Conservation (phyloP, 2,113 vertebrate species). For the Oryzias curvinotus region DNA sequence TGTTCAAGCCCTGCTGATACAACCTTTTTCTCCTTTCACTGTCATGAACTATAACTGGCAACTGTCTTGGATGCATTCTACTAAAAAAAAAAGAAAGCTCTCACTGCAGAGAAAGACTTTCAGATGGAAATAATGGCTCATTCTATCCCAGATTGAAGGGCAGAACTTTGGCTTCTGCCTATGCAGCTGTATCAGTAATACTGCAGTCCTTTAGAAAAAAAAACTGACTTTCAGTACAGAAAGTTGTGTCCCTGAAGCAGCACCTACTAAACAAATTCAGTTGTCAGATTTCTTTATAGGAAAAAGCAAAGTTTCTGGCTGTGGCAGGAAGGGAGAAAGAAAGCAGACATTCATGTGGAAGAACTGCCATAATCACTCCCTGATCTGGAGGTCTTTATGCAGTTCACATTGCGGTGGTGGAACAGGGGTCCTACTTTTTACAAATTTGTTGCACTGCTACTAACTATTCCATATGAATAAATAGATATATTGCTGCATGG, state of each 20-base stretch:
- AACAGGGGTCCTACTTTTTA: conserved; percentile 2
- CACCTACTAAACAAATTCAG: background rate
- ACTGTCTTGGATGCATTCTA: too few species aligned
- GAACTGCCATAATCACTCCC: conserved; percentile 1
- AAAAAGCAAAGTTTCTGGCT: background rate
- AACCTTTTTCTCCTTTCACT: too few species aligned
- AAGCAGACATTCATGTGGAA: background rate
- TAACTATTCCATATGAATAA: conserved; percentile 6
- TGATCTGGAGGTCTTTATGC: background rate
- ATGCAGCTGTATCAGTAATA: background rate
- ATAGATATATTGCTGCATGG: conserved; percentile 17
- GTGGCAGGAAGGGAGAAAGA: background rate
- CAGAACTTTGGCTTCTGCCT: background rate
- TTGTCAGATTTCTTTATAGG: background rate
- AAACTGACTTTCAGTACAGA: too few species aligned
- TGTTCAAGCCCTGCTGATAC: too few species aligned
- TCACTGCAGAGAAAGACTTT: too few species aligned
- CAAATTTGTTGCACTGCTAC: conserved; percentile 18
- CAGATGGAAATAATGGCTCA: too few species aligned
- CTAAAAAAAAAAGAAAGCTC: too few species aligned
- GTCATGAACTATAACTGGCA: too few species aligned
- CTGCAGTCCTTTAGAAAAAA: background rate
- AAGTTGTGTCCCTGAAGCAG: too few species aligned
- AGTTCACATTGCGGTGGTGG: conserved; percentile 4
- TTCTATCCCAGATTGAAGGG: too few species aligned